Evolutionary conservation across 64 coral and sea anemone genomes (phyloP).

Genomic region (Actinia equina): DNA sequence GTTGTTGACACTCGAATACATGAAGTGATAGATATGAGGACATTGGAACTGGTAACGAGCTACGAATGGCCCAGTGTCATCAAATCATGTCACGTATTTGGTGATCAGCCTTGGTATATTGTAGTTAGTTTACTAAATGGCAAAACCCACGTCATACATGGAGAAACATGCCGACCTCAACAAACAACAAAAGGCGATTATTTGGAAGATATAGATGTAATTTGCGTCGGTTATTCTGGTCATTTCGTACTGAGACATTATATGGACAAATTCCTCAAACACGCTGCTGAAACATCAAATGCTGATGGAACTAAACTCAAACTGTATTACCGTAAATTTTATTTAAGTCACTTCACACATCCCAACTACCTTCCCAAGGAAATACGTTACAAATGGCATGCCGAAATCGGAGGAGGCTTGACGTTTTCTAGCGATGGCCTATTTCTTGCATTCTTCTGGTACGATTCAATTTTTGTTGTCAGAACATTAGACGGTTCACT

Average conservation of each 20-base stretch:
- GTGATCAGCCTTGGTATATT: conserved; percentile 11
- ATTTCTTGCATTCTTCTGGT: neutral
- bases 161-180: neutral
- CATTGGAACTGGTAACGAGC: neutral
- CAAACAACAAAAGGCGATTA: neutral
- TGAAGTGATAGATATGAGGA: neutral
- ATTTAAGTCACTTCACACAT: neutral
- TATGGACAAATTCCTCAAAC: neutral
- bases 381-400: neutral
- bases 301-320: neutral
- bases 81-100: neutral
- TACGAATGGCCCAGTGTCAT: neutral
- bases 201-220: neutral
- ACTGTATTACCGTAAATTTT: neutral
- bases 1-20: neutral
- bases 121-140: neutral
- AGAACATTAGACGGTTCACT: neutral
- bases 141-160: neutral
- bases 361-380: neutral
- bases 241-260: neutral
- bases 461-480: neutral
- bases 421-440: neutral
- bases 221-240: neutral
- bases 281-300: neutral
- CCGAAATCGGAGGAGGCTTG: neutral